Evolutionary conservation across 2,888 invertebrate species (phyloP), one percentile per base, ranked within the genome.

Genomic region (Patella depressa): DNA sequence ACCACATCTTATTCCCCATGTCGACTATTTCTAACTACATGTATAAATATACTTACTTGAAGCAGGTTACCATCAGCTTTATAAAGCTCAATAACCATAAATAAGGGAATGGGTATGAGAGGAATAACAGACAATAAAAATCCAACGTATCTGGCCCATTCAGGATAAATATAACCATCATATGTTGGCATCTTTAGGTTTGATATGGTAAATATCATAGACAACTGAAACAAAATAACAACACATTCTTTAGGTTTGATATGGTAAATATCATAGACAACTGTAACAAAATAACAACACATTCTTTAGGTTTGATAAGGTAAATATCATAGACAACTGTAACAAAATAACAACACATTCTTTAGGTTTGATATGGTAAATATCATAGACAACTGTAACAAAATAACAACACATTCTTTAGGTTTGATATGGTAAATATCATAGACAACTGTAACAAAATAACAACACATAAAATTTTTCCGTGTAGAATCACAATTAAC

Each of bases 121-220:
- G 88, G 87, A 34, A 88, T 80, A 14, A 87, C 72, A n/a, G 88
- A 85, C 3, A 88, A 84, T 55, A 85, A 69, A 72, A 87, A 89
- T 4, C 91, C 91, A 45, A 90, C 65, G 9, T 81, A 84, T 70
- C 87, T 84, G 34, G 91, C 90, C 82, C 88, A 85, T 3, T 71
- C 34, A 11, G 92, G 91, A 79, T 90, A 92, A 1, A 79, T 76
- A 77, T 92, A 92, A 11, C 86, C 86, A 55, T 88, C 90, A 75
- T 89, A 89, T 0, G 84, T 85, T 4, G 89, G 89, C 9, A 88
- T 85, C 72, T 80, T 83, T 80, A 88, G 88, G 65, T 86, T 84
- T 45, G 80, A 84, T 55, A 86, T 83, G 75, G 88, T 89, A 45
- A 45, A 45, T 45, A 45, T 45, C 45, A 45, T 45, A 45, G 45